A percentile compares a stretch with the other conserved stretches of the same genome.
Conservation (phyloP, 2,113 vertebrate genomes). For the Heterotis niloticus region DNA sequence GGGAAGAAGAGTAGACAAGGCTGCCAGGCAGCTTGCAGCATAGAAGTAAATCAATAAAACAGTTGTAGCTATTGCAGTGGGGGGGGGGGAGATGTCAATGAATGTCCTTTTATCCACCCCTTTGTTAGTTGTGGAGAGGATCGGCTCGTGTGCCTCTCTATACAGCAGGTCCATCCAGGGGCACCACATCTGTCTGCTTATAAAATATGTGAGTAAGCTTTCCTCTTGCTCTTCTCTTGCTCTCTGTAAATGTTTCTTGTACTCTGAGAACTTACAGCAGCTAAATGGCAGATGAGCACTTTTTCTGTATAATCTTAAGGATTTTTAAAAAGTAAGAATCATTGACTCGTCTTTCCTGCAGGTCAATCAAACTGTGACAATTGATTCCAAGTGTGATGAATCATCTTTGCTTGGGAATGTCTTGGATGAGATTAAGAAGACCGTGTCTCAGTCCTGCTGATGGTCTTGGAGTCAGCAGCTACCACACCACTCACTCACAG, state of each 20-base stretch:
- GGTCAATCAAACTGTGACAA: constrained; percentile 82
- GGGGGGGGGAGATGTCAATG: background rate
- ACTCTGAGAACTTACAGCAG: too few relatives aligned
- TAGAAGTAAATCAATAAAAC: background rate
- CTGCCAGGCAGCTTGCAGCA: background rate
- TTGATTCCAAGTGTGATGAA: constrained; percentile 91
- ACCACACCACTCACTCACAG: constrained; percentile 18
- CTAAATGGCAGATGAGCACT: background rate
- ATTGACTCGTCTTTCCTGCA: constrained; percentile 42
- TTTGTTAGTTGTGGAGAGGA: constrained; percentile 84
- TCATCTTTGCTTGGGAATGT: constrained; percentile 83
- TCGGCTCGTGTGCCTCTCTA: constrained; percentile 93
- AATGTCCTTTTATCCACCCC: background rate
- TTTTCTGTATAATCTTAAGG: background rate
- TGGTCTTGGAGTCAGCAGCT: constrained; percentile 31
- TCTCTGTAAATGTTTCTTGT: too few relatives aligned
- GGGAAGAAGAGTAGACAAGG: background rate
- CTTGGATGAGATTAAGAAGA: constrained; percentile 90
- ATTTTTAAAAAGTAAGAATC: background rate
- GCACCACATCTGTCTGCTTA: constrained; percentile 92
- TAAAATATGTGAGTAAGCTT: constrained; percentile 82
- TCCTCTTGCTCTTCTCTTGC: background rate
- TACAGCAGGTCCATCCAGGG: constrained; percentile 98
- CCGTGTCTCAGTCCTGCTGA: constrained; percentile 86
- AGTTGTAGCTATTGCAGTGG: background rate